These are phyloP conservation scores for Teleogryllus occipitalis DNA, from an alignment of 1,140 invertebrate genomes.

Conservation along the genomic window DNA sequence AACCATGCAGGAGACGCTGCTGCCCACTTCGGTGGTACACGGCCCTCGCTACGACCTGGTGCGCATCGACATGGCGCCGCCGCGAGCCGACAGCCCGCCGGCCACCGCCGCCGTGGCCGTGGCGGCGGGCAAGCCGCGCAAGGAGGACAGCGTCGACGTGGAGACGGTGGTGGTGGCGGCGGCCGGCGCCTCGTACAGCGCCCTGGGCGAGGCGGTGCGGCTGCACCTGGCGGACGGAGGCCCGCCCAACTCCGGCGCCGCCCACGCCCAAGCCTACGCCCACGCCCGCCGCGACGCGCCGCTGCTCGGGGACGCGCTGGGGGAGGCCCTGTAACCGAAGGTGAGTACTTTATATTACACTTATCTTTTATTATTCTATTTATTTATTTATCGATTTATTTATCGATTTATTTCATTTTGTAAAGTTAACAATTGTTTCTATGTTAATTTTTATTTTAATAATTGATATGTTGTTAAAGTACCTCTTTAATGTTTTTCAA, in stretches of 20 bases:
- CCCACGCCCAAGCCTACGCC: neutral
- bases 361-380: too few relatives aligned
- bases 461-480: too few relatives aligned
- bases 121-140: neutral
- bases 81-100: neutral
- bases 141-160: constrained; percentile 12
- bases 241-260: constrained; percentile 46
- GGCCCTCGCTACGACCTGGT: neutral
- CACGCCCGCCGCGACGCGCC: neutral
- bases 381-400: too few relatives aligned
- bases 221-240: constrained; percentile 17
- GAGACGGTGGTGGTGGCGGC: constrained; percentile 16
- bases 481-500: too few relatives aligned
- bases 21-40: constrained; percentile 38
- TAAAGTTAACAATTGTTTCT: too few relatives aligned
- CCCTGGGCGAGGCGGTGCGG: constrained; percentile 20
- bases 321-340: neutral
- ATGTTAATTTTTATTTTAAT: too few relatives aligned
- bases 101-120: neutral
- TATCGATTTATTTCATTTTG: too few relatives aligned
- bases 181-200: constrained; percentile 17
- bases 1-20: constrained; percentile 60
- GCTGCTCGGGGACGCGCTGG: neutral
- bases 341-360: too few relatives aligned
- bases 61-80: neutral